Evolutionary conservation across 2,888 invertebrate species (phyloP).

Genomic region (Dicyrtomina minuta): DNA sequence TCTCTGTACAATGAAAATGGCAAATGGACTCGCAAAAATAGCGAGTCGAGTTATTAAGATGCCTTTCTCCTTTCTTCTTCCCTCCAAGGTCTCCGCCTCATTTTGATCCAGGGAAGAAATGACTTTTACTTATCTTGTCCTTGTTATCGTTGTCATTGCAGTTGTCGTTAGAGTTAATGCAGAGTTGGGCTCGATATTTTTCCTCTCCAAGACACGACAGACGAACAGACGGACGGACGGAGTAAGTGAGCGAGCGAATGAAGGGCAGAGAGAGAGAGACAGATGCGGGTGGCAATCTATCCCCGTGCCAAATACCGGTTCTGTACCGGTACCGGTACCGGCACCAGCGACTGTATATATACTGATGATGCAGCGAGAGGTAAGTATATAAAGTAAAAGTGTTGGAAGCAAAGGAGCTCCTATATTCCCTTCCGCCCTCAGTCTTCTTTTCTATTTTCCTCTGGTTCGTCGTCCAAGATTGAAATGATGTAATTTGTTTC

Average conservation of each 20-base stretch:
- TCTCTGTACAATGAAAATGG: not conserved
- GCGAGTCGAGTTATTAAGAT: conserved; percentile 1
- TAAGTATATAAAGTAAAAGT: too few relatives aligned
- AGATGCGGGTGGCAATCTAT: not conserved
- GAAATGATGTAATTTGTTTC: conserved; percentile 48
- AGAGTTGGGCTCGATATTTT: too few relatives aligned
- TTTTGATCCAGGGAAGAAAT: conserved; percentile 3
- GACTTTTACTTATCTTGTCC: not conserved
- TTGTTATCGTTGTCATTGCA: too few relatives aligned
- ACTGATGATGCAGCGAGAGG: too few relatives aligned
- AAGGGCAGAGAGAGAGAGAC: not conserved
- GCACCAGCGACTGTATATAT: too few relatives aligned
- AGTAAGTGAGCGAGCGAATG: not conserved
- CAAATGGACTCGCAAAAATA: conserved; percentile 13
- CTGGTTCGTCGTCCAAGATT: conserved; percentile 23
- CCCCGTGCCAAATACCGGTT: too few relatives aligned
- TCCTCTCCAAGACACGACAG: not conserved
- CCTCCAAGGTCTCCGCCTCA: not conserved
- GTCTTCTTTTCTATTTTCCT: conserved; percentile 9
- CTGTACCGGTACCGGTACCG: too few relatives aligned
- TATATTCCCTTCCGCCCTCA: conserved; percentile 12
- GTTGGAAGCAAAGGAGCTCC: too few relatives aligned
- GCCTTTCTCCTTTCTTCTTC: not conserved
- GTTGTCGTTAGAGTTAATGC: too few relatives aligned
- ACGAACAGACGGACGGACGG: too few relatives aligned